phyloP scores from a whole-genome alignment of 2,113 vertebrate species.

The Coptodon bakossiorum region DNA sequence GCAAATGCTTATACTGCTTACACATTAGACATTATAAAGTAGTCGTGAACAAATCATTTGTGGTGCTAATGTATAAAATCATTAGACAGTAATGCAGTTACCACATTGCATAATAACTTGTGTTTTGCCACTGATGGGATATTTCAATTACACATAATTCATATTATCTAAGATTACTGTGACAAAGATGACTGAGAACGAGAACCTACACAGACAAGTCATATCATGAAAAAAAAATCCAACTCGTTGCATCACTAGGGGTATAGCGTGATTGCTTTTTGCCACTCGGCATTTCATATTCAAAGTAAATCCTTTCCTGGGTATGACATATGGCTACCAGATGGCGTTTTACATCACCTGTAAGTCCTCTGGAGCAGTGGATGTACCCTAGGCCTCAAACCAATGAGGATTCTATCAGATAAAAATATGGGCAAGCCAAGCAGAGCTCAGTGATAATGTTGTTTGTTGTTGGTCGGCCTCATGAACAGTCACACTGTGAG shows the following conservation, averaged over 20 bases:
- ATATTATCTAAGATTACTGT: neutral
- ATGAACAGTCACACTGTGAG: neutral
- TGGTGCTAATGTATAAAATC: neutral
- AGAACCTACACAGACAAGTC: neutral
- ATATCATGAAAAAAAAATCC: neutral
- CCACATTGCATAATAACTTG: neutral
- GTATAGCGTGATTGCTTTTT: neutral
- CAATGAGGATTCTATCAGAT: neutral
- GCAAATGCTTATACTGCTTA: neutral
- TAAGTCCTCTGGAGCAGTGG: neutral
- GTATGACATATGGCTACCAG: slow-evolving; percentile 4
- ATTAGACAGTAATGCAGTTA: neutral
- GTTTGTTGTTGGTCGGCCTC: slow-evolving; percentile 6
- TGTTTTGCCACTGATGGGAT: neutral
- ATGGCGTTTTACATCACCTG: neutral
- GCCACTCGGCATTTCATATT: neutral
- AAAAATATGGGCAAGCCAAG: neutral
- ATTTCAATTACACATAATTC: neutral
- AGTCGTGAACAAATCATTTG: neutral
- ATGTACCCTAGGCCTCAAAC: neutral
- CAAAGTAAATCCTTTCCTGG: neutral
- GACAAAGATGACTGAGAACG: neutral
- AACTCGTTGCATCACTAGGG: neutral
- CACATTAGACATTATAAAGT: neutral
- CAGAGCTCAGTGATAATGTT: neutral